Conservation (phyloP, 2,797 vertebrate genomes). For the Masticophis lateralis region DNA sequence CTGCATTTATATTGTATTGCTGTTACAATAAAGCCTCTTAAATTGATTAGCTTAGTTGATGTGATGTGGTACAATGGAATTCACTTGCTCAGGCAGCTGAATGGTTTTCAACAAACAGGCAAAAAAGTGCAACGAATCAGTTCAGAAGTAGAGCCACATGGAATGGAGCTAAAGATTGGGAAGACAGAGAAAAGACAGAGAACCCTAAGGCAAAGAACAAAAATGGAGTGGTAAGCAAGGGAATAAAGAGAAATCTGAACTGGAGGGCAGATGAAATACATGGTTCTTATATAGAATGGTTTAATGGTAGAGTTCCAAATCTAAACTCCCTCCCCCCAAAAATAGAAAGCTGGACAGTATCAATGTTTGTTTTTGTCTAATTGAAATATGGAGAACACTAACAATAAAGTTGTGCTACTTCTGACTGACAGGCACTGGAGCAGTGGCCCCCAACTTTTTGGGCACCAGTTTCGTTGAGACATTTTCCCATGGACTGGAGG, state of each 20-base stretch:
- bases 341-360: neutral
- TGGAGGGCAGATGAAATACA: neutral
- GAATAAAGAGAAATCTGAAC: neutral
- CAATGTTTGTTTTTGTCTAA: neutral
- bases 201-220: neutral
- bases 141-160: neutral
- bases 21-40: neutral
- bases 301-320: neutral
- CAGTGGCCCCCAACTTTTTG: too few relatives aligned
- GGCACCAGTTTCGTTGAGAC: too few relatives aligned
- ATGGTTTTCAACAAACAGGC: neutral
- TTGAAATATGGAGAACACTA: neutral
- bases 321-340: neutral
- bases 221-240: neutral
- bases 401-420: neutral
- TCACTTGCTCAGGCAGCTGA: neutral
- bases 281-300: neutral
- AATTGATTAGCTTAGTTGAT: neutral
- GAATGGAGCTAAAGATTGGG: neutral
- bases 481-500: too few relatives aligned
- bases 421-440: neutral
- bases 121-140: neutral
- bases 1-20: neutral
- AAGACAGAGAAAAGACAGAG: neutral
- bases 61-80: neutral